phyloP scores from a whole-genome alignment of 2,113 vertebrate genomes.

The Penelope pileata region DNA sequence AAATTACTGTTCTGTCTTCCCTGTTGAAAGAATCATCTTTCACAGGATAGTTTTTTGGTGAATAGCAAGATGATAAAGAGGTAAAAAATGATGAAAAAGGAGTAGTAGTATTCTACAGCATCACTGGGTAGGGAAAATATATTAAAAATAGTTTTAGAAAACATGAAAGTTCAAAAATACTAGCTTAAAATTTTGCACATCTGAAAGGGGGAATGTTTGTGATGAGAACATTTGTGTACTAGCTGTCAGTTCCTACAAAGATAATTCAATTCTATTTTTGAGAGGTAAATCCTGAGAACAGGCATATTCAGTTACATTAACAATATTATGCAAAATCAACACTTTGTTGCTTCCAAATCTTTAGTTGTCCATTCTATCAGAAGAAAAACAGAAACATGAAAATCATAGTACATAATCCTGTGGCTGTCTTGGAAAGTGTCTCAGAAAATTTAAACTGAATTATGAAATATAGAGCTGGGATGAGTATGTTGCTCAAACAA shows the following conservation, averaged over 20 bases:
- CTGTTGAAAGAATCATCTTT: background rate
- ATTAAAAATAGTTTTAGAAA: background rate
- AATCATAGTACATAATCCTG: background rate
- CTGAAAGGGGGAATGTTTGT: background rate
- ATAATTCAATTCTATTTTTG: background rate
- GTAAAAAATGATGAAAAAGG: background rate
- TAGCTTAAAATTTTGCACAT: rapidly evolving
- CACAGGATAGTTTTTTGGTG: background rate
- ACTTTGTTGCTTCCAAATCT: background rate
- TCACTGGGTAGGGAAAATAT: background rate
- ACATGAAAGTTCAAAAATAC: background rate
- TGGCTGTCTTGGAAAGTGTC: background rate
- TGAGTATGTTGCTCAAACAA: background rate
- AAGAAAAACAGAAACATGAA: background rate
- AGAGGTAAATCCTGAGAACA: background rate
- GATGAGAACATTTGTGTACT: background rate
- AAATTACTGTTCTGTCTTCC: background rate
- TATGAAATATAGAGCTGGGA: background rate
- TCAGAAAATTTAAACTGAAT: background rate
- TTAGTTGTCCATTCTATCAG: background rate
- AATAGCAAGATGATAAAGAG: background rate
- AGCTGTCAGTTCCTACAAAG: background rate
- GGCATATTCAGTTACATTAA: background rate
- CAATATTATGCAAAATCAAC: background rate
- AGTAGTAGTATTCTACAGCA: background rate